Percentiles rank a stretch among this genome's conserved stretches.
Evolutionary conservation across 2,113 vertebrate genomes (phyloP).

Genomic region (Chloebia gouldiae): DNA sequence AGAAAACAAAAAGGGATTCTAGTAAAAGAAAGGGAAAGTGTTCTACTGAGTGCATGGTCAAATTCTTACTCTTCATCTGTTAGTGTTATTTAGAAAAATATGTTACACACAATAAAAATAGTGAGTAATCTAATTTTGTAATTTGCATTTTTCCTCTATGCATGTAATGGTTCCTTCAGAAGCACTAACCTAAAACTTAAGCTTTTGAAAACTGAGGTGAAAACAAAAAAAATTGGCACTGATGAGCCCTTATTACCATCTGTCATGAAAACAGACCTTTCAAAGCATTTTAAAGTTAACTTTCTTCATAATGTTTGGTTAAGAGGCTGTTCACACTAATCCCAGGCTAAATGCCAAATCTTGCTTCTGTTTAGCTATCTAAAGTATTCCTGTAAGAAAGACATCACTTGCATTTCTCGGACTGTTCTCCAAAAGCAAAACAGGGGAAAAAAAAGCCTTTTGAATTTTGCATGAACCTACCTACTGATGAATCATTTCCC

Average conservation of each 20-base stretch:
- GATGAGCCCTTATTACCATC: constrained; percentile 62
- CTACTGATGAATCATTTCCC: not conserved
- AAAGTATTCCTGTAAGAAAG: constrained; percentile 53
- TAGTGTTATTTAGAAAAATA: not conserved
- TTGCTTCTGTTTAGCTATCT: constrained; percentile 51
- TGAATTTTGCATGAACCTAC: constrained; percentile 6
- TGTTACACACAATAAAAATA: not conserved
- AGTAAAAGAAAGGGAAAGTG: not conserved
- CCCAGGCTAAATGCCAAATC: constrained; percentile 52
- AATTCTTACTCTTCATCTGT: not conserved
- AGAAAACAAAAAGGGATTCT: not conserved
- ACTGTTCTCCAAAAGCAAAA: constrained; percentile 39
- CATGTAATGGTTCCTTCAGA: not conserved
- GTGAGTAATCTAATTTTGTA: not conserved
- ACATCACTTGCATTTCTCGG: constrained; percentile 46
- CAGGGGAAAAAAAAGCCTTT: not conserved
- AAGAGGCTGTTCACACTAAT: constrained; percentile 62
- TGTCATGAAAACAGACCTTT: constrained; percentile 67
- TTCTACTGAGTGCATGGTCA: not conserved
- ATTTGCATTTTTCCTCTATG: not conserved
- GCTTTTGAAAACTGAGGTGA: constrained; percentile 47
- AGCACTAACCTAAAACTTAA: constrained; percentile 29
- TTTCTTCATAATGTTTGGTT: constrained; percentile 62
- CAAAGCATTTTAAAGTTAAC: constrained; percentile 62
- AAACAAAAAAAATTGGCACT: constrained; percentile 52